Percentiles rank a stretch among this genome's conserved stretches.
Conservation (phyloP, 2,888 invertebrate genomes). For the Stramonita haemastoma region DNA sequence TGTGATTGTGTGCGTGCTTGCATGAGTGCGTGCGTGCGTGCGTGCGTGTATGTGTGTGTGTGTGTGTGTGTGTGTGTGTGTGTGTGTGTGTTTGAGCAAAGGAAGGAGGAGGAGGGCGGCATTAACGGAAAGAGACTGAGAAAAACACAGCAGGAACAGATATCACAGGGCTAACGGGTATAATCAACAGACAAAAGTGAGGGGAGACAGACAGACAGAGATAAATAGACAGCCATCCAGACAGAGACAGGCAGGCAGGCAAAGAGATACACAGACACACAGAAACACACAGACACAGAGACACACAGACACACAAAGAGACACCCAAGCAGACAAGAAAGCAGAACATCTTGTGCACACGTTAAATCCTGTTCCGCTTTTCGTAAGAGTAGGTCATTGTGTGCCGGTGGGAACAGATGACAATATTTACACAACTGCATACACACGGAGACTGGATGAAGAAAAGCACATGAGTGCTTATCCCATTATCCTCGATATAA, state of each 20-base stretch:
- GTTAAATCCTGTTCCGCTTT: too few species aligned
- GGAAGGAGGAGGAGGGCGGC: too few species aligned
- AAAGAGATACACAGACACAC: background rate
- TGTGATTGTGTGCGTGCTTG: too few species aligned
- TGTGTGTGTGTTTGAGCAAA: too few species aligned
- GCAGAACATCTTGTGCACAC: too few species aligned
- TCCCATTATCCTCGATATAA: too few species aligned
- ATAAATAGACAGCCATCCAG: background rate
- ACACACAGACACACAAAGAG: background rate
- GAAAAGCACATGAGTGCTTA: too few species aligned
- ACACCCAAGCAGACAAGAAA: background rate
- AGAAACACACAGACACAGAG: background rate
- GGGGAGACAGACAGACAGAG: background rate
- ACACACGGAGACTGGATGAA: too few species aligned
- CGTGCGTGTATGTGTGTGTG: slow-evolving; percentile 1
- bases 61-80: background rate
- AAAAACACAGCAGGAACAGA: background rate
- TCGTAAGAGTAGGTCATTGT: too few species aligned
- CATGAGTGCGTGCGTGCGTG: background rate
- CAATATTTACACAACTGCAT: too few species aligned
- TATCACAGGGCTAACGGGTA: background rate
- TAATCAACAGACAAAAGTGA: background rate
- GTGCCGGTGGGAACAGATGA: too few species aligned
- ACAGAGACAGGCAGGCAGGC: background rate
- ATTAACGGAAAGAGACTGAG: background rate